Conservation (phyloP, 2,797 vertebrate species). For the Sebastes wilsoni region DNA sequence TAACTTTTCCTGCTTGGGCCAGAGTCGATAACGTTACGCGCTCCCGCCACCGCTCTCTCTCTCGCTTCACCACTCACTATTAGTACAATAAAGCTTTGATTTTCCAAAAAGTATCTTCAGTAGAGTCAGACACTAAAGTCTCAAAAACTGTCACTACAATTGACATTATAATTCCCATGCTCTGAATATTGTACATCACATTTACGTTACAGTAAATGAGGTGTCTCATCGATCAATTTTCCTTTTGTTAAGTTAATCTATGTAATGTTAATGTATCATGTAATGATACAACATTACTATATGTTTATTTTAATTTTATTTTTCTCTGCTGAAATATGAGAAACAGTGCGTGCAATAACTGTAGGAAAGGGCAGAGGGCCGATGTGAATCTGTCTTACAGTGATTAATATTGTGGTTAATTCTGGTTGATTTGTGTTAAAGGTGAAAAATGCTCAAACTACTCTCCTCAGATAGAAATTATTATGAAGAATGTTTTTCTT, state of each 20-base stretch:
- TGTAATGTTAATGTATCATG: neutral
- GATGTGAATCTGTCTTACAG: neutral
- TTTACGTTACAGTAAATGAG: neutral
- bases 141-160: neutral
- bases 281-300: neutral
- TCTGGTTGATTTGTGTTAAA: neutral
- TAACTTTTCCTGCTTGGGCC: no score
- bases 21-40: no score
- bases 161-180: neutral
- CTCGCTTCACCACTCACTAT: no score
- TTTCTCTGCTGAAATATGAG: neutral
- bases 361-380: fast-evolving
- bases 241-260: neutral
- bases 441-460: neutral
- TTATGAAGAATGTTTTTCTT: neutral
- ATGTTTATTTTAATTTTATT: neutral
- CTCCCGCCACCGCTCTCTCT: no score
- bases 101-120: neutral
- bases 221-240: neutral
- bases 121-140: neutral
- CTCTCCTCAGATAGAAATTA: neutral
- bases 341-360: neutral
- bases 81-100: neutral
- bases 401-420: neutral
- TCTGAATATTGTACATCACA: neutral